Conservation (phyloP, 1,140 invertebrate genomes). For the Temnothorax curvispinosus region DNA sequence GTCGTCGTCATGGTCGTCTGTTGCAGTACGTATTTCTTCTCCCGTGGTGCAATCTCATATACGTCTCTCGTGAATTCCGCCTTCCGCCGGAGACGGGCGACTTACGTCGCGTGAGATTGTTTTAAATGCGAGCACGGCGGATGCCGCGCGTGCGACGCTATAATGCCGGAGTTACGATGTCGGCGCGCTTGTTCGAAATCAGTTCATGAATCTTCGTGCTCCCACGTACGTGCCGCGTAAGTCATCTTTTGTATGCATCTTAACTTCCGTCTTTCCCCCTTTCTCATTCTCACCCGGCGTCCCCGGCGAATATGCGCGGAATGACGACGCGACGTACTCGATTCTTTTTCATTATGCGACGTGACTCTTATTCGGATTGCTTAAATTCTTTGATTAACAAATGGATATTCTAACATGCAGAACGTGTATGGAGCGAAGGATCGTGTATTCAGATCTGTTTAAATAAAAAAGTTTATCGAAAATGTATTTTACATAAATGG, state of each 20-base stretch:
- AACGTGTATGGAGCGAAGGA: neutral
- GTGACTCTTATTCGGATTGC: neutral
- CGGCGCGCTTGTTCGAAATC: conserved; percentile 32
- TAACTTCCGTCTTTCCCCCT: neutral
- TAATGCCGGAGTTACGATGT: conserved; percentile 7
- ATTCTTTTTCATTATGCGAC: conserved; percentile 7
- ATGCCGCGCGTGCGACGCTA: neutral
- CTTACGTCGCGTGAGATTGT: conserved; percentile 43
- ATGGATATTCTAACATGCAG: neutral
- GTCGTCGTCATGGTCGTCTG: neutral
- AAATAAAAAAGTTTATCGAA: neutral
- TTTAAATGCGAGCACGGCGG: conserved; percentile 33
- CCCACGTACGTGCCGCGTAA: conserved; percentile 33
- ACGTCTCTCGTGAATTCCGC: conserved; percentile 27
- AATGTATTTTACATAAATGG: neutral
- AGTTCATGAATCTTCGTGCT: conserved; percentile 40
- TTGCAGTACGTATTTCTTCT: conserved; percentile 26
- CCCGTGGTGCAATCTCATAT: conserved; percentile 29
- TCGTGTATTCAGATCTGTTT: neutral
- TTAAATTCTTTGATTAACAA: conserved; percentile 9
- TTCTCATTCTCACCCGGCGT: neutral
- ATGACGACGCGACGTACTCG: conserved; percentile 6
- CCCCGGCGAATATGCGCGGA: neutral
- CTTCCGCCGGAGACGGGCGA: neutral
- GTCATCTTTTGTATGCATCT: conserved; percentile 51